These are phyloP conservation scores for Liparis tanakae DNA, from an alignment of 2,797 vertebrate species.

Conservation along the genomic window DNA sequence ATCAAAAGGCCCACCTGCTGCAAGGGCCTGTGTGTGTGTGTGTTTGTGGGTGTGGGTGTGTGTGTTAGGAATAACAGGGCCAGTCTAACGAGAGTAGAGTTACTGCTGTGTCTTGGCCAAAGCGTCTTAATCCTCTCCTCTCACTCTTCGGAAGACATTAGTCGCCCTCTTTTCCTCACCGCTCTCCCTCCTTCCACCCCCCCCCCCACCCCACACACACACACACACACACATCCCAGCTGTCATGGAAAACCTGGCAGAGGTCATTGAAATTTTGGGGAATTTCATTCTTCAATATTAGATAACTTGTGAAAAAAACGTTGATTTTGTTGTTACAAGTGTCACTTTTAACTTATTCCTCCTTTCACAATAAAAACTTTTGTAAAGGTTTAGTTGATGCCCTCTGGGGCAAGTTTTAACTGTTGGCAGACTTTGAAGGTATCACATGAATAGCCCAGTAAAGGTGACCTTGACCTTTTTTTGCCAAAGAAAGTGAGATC, in stretches of 20 bases:
- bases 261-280: conserved; percentile 21
- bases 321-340: background rate
- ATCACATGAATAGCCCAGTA: background rate
- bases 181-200: background rate
- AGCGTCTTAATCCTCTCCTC: conserved; percentile 61
- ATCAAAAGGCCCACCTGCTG: conserved; percentile 88
- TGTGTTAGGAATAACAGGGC: conserved; percentile 50
- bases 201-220: background rate
- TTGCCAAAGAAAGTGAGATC: conserved; percentile 38
- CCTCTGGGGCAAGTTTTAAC: background rate
- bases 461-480: background rate
- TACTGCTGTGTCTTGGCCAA: conserved; percentile 59
- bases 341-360: background rate
- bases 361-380: conserved; percentile 26
- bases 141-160: conserved; percentile 55
- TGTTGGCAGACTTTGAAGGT: background rate
- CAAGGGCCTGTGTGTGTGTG: conserved; percentile 52
- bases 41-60: conserved; percentile 48
- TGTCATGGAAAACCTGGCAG: conserved; percentile 39
- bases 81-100: conserved; percentile 65
- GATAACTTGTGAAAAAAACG: background rate
- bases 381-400: background rate
- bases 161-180: background rate
- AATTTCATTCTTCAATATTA: conserved; percentile 3
- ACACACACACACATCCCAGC: conserved; percentile 29